These are phyloP conservation scores for Marmota flaviventris DNA, from an alignment of 2,113 vertebrate genomes.

Conservation along the genomic window DNA sequence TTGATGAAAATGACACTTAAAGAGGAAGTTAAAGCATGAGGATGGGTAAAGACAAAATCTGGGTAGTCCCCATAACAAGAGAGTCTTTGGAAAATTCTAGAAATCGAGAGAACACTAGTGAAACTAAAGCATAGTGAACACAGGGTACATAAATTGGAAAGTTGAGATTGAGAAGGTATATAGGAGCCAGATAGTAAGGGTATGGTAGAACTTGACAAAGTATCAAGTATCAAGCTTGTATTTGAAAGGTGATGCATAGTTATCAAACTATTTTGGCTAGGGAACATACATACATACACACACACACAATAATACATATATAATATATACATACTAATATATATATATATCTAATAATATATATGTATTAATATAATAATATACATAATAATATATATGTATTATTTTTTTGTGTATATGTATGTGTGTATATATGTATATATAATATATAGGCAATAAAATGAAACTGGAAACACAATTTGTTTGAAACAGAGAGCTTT, in stretches of 20 bases:
- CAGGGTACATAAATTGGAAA: background rate
- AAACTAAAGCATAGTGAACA: background rate
- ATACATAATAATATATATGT: no score
- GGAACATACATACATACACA: background rate
- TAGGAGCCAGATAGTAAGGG: fast-evolving
- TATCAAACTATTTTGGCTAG: background rate
- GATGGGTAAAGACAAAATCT: background rate
- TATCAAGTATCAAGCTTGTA: background rate
- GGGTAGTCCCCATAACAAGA: background rate
- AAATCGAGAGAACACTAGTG: background rate
- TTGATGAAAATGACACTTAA: background rate
- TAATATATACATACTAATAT: no score
- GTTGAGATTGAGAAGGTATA: background rate
- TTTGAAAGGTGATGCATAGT: background rate
- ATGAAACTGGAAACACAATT: no score
- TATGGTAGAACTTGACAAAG: background rate
- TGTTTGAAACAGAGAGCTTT: background rate
- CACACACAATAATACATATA: no score
- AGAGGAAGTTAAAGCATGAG: background rate
- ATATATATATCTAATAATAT: background rate
- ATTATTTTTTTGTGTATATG: no score
- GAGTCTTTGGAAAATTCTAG: background rate
- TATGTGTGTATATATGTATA: no score
- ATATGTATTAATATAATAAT: no score
- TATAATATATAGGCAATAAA: no score